These are phyloP conservation scores for Decapterus maruadsi DNA, from an alignment of 2,797 vertebrate genomes.

Conservation along the genomic window DNA sequence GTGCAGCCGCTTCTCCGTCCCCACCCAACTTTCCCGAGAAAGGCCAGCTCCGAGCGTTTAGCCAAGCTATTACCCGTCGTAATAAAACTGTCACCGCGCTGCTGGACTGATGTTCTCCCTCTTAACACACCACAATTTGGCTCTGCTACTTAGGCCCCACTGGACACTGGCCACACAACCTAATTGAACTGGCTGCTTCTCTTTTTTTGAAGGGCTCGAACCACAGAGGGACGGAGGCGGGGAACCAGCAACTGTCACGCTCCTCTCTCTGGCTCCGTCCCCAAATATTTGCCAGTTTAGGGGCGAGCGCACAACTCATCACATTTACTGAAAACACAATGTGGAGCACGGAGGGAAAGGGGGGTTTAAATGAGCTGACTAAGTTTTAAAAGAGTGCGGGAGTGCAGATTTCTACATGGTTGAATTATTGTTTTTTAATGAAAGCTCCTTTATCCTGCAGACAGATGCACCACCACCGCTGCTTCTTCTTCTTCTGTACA, in stretches of 20 bases:
- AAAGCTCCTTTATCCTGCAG: constrained; percentile 1
- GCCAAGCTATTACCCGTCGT: constrained; percentile 44
- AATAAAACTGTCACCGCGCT: constrained; percentile 62
- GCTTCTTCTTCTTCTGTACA: background rate
- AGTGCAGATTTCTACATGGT: constrained; percentile 28
- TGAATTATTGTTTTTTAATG: constrained; percentile 7
- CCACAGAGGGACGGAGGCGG: background rate
- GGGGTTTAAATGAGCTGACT: constrained; percentile 15
- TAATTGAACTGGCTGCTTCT: constrained; percentile 56
- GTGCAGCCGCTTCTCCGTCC: background rate
- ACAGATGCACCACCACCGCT: background rate
- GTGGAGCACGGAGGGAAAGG: constrained; percentile 3
- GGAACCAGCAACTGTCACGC: constrained; percentile 14
- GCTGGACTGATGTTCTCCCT: constrained; percentile 55
- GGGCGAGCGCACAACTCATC: constrained; percentile 34
- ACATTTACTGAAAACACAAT: constrained; percentile 35
- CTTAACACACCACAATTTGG: constrained; percentile 42
- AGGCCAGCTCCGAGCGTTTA: constrained; percentile 32
- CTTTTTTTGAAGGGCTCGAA: constrained; percentile 11
- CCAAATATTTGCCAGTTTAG: constrained; percentile 43
- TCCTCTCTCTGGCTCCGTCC: constrained; percentile 3
- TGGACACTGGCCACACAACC: constrained; percentile 49
- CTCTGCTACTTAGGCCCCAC: constrained; percentile 19
- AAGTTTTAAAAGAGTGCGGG: constrained; percentile 23
- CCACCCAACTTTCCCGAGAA: constrained; percentile 13